These are phyloP conservation scores for Cryptus armator DNA, from an alignment of 2,888 invertebrate species.

Conservation along the genomic window DNA sequence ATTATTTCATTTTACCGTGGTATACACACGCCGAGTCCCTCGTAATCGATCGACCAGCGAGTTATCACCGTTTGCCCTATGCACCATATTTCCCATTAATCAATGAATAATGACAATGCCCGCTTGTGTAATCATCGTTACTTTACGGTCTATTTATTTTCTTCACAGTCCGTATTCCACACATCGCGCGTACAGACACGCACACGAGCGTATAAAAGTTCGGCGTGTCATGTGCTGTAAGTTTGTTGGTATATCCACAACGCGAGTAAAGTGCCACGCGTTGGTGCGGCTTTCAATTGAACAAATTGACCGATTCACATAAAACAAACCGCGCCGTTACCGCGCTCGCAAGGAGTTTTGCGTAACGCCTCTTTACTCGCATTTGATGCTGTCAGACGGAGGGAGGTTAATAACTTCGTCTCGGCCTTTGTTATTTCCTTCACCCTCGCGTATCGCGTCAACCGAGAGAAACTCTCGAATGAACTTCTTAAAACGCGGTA, in stretches of 20 bases:
- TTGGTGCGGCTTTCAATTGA: conserved; percentile 55
- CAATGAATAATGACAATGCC: conserved; percentile 62
- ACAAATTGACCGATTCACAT: conserved; percentile 60
- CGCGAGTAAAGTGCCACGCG: conserved; percentile 10
- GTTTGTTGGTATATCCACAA: conserved; percentile 1
- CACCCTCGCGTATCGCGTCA: not conserved
- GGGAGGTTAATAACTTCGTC: not conserved
- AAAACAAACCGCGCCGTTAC: conserved; percentile 41
- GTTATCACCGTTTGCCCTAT: conserved; percentile 60
- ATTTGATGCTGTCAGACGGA: not conserved
- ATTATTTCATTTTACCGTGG: not conserved
- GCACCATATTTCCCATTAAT: conserved; percentile 61
- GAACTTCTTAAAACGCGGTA: conserved; percentile 29
- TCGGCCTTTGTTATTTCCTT: not conserved
- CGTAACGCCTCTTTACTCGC: conserved; percentile 27
- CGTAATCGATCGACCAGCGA: conserved; percentile 48
- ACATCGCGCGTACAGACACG: not conserved
- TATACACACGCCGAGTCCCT: conserved; percentile 22
- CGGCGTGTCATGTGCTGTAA: not conserved
- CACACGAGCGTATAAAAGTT: not conserved
- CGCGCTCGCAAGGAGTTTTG: conserved; percentile 31
- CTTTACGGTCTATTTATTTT: conserved; percentile 61
- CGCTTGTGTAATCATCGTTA: conserved; percentile 61
- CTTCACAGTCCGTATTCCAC: conserved; percentile 5
- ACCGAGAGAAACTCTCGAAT: not conserved